Percentiles rank a stretch among this genome's conserved stretches.
These are phyloP conservation scores for Leptatherina wallacei DNA, from an alignment of 2,797 vertebrate genomes.

Conservation along the genomic window DNA sequence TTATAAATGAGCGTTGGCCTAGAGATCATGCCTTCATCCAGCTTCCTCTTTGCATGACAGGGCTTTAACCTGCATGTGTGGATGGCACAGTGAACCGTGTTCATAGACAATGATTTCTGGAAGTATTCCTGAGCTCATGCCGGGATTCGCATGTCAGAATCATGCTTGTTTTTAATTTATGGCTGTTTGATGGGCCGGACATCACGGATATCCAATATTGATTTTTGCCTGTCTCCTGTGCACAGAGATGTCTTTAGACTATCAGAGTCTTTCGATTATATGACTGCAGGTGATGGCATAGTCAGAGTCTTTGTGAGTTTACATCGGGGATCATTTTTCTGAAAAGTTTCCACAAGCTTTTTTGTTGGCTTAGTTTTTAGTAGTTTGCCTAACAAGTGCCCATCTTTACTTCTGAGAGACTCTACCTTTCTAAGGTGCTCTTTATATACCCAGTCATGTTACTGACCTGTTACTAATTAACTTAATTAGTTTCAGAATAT, in stretches of 20 bases:
- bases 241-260: not conserved
- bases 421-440: not conserved
- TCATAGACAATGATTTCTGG: no score
- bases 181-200: no score
- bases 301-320: not conserved
- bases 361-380: not conserved
- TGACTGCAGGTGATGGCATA: not conserved
- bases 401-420: not conserved
- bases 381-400: not conserved
- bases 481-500: not conserved
- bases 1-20: not conserved
- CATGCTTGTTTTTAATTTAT: not conserved
- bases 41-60: not conserved
- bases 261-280: not conserved
- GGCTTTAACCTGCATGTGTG: not conserved
- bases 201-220: no score
- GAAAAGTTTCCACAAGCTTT: not conserved
- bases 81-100: not conserved
- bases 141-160: not conserved
- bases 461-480: not conserved
- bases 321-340: not conserved
- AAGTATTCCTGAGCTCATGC: no score
- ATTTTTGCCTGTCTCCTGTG: not conserved
- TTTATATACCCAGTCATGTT: not conserved
- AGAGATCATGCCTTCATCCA: not conserved